phyloP scores from a whole-genome alignment of 2,113 vertebrate genomes.

The Phalacrocorax aristotelis region DNA sequence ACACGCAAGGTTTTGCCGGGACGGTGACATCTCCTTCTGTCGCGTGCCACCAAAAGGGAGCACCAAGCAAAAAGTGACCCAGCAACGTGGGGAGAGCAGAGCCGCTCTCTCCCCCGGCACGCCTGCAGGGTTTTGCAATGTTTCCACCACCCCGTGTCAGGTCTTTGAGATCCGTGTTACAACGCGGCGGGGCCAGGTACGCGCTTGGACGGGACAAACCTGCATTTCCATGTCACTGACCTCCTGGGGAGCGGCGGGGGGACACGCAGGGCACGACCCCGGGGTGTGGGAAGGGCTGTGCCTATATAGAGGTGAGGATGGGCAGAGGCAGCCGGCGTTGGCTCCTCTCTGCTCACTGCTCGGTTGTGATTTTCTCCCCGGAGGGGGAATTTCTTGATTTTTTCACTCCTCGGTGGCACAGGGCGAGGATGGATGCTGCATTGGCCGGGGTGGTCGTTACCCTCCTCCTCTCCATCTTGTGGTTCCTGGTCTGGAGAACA shows the following conservation, averaged over 20 bases:
- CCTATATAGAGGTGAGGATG: neutral
- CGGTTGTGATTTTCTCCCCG: neutral
- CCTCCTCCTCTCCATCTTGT: neutral
- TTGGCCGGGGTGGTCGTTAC: accelerated
- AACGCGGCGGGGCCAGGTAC: accelerated
- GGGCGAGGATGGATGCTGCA: neutral
- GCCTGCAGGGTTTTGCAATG: neutral
- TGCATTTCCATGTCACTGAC: neutral
- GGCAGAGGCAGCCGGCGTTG: accelerated
- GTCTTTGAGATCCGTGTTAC: accelerated
- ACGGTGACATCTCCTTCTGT: neutral
- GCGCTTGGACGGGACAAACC: accelerated
- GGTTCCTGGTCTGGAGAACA: neutral
- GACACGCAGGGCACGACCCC: accelerated
- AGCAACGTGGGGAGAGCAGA: accelerated
- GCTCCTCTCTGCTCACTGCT: neutral
- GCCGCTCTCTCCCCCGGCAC: accelerated
- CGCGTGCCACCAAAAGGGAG: accelerated
- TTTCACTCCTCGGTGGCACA: accelerated
- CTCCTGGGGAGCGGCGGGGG: accelerated
- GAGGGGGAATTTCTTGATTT: neutral
- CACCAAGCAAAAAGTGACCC: neutral
- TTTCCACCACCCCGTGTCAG: accelerated
- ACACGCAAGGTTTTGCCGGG: neutral
- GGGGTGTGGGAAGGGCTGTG: neutral